A percentile compares a stretch with the other conserved stretches of the same genome.
These are phyloP conservation scores for Mellivora capensis DNA, from an alignment of 2,113 vertebrate genomes.

Conservation along the genomic window DNA sequence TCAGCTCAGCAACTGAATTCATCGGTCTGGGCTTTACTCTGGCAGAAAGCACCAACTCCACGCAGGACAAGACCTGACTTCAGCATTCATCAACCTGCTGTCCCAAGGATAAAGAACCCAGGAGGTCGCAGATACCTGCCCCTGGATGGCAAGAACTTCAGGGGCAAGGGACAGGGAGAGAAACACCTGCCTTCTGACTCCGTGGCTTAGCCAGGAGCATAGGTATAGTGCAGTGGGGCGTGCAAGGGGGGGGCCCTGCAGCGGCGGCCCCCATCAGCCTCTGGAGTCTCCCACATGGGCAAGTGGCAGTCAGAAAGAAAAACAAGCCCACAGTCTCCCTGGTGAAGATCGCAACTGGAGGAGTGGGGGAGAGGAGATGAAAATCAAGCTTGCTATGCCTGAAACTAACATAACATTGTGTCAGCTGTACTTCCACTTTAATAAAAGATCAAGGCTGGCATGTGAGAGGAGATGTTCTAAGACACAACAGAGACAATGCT, in stretches of 20 bases:
- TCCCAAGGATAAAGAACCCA: accelerated
- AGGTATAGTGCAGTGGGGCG: accelerated
- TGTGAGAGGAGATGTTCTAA: accelerated
- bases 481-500: neutral
- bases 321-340: neutral
- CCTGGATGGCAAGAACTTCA: accelerated
- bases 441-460: neutral
- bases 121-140: no score
- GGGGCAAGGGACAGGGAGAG: accelerated
- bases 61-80: neutral
- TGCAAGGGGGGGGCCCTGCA: neutral
- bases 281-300: accelerated
- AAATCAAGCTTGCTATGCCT: neutral
- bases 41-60: neutral
- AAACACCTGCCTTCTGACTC: accelerated
- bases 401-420: neutral
- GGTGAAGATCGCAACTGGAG: neutral
- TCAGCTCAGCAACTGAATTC: neutral
- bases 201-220: accelerated
- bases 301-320: neutral
- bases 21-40: neutral
- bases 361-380: neutral
- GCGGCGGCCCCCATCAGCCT: accelerated
- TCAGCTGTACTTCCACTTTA: no score
- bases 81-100: no score